phyloP scores from a whole-genome alignment of 2,113 vertebrate genomes.

The Plotosus lineatus region DNA sequence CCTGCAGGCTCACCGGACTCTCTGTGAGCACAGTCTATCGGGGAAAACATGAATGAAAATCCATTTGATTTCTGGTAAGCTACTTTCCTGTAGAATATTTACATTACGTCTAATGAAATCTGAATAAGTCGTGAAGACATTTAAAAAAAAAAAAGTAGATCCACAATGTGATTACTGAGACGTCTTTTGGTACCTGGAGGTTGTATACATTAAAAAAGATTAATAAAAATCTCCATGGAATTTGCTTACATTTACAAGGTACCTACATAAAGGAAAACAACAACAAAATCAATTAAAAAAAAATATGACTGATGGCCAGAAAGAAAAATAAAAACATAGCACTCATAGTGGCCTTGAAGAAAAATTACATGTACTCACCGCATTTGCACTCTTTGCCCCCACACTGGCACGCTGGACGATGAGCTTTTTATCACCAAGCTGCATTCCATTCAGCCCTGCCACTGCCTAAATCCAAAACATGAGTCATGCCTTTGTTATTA shows the following conservation, averaged over 20 bases:
- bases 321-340: neutral
- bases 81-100: neutral
- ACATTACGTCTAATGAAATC: neutral
- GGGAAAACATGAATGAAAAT: neutral
- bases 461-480: conserved; percentile 63
- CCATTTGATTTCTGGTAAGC: neutral
- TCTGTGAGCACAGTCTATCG: conserved; percentile 66
- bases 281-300: too few relatives aligned
- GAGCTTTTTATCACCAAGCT: conserved; percentile 78
- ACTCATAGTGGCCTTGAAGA: neutral
- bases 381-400: conserved; percentile 73
- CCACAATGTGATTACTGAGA: neutral
- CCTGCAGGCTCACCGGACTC: conserved; percentile 72
- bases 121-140: neutral
- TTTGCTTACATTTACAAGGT: neutral
- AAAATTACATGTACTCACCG: conserved; percentile 59
- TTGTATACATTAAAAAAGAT: neutral
- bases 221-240: neutral
- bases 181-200: neutral
- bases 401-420: conserved; percentile 78
- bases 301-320: neutral
- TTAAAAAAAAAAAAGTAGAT: neutral
- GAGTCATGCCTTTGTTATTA: neutral
- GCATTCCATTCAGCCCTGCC: conserved; percentile 77
- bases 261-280: neutral